Evolutionary conservation across 1,140 invertebrate species (phyloP).

Genomic region (Drosophila malerkotliana): DNA sequence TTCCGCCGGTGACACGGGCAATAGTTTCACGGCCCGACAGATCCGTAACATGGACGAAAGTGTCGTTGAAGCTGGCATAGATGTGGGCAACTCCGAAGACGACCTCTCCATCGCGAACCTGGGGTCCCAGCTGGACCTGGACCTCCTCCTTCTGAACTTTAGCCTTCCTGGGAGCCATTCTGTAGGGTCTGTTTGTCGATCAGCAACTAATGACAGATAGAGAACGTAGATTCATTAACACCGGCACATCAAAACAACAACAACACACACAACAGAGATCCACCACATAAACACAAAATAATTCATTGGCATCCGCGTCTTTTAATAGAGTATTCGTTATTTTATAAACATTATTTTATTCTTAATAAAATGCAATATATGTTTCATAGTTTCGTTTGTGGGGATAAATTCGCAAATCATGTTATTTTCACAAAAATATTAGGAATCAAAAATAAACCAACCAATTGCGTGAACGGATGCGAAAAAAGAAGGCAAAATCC

Average conservation of each 20-base stretch:
- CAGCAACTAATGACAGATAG: slow-evolving; percentile 51
- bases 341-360: background rate
- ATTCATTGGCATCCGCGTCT: slow-evolving; percentile 25
- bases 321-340: slow-evolving; percentile 2
- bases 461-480: slow-evolving; percentile 76
- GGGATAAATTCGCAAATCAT: slow-evolving; percentile 28
- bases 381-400: slow-evolving; percentile 44
- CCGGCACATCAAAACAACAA: slow-evolving; percentile 44
- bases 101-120: slow-evolving; percentile 98
- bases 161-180: slow-evolving; percentile 98
- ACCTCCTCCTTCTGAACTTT: slow-evolving; percentile 98
- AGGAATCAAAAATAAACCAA: slow-evolving; percentile 50
- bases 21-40: slow-evolving; percentile 99
- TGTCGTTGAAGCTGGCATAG: slow-evolving; percentile 99
- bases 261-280: slow-evolving; percentile 16
- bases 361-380: background rate
- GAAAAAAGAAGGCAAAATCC: slow-evolving; percentile 67
- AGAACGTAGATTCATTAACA: slow-evolving; percentile 7
- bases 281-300: slow-evolving; percentile 34
- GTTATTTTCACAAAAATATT: slow-evolving; percentile 29
- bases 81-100: slow-evolving; percentile 99
- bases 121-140: slow-evolving; percentile 97
- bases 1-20: slow-evolving; percentile 98
- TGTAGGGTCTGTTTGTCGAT: slow-evolving; percentile 64
- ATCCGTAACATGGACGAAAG: slow-evolving; percentile 99